Conservation (phyloP, 2,797 vertebrate genomes). For the Microcaecilia unicolor region DNA sequence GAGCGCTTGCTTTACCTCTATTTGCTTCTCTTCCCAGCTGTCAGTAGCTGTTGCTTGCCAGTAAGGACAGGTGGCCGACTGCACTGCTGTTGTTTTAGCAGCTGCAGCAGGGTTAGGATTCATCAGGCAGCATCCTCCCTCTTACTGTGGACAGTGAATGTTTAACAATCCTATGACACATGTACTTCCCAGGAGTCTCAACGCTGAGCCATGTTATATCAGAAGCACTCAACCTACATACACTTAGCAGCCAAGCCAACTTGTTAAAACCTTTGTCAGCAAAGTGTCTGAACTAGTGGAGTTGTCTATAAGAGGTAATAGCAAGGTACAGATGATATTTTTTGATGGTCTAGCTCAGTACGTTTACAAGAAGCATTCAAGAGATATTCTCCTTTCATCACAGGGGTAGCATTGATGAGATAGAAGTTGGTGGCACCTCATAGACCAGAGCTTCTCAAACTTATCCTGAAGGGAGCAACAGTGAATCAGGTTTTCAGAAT, state of each 20-base stretch:
- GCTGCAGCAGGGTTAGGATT: not conserved
- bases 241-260: not conserved
- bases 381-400: too few species aligned
- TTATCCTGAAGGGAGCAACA: slow-evolving; percentile 5
- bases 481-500: too few species aligned
- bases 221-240: not conserved
- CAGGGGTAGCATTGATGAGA: too few species aligned
- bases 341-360: too few species aligned
- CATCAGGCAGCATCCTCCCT: not conserved
- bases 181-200: not conserved
- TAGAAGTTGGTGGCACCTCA: too few species aligned
- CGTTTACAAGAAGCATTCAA: too few species aligned
- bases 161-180: not conserved
- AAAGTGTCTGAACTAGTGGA: not conserved
- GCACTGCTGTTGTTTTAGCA: not conserved
- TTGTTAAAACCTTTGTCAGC: not conserved
- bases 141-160: not conserved
- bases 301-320: too few species aligned
- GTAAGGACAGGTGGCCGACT: not conserved
- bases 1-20: not conserved
- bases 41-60: slow-evolving; percentile 6
- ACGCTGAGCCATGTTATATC: not conserved
- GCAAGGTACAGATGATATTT: too few species aligned
- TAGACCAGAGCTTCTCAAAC: not conserved
- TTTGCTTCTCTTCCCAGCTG: not conserved